Evolutionary conservation across 2,888 invertebrate species (phyloP).

Genomic region (Altica lythri): DNA sequence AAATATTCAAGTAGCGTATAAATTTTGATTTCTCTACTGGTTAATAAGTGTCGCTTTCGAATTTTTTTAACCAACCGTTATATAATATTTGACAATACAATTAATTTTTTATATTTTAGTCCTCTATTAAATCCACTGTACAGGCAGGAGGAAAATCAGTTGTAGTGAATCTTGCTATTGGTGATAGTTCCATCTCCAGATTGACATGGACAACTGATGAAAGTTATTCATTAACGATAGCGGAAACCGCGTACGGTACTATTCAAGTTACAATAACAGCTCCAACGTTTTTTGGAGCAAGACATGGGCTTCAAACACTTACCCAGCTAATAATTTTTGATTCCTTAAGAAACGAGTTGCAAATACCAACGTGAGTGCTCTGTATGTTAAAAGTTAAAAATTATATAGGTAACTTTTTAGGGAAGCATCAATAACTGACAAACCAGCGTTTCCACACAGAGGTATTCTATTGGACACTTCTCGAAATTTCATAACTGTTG

Average conservation of each 20-base stretch:
- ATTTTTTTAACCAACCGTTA: too few species aligned
- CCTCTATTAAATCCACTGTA: constrained; percentile 31
- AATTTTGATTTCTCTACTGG: too few species aligned
- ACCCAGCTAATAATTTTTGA: constrained; percentile 71
- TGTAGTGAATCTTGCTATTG: constrained; percentile 52
- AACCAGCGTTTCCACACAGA: constrained; percentile 84
- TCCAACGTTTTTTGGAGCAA: constrained; percentile 68
- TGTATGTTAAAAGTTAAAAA: not conserved
- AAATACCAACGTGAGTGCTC: constrained; percentile 59
- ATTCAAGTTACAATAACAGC: constrained; percentile 64
- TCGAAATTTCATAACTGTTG: constrained; percentile 80
- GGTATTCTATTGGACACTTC: constrained; percentile 79
- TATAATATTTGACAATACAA: not conserved
- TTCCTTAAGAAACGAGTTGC: constrained; percentile 64
- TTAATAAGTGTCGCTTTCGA: too few species aligned
- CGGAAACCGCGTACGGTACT: constrained; percentile 55
- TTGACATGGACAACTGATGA: constrained; percentile 65
- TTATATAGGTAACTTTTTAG: too few species aligned
- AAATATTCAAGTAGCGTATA: too few species aligned
- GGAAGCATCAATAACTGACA: constrained; percentile 70
- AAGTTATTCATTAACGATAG: constrained; percentile 60
- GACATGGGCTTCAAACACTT: constrained; percentile 71
- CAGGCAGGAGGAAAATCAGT: constrained; percentile 56
- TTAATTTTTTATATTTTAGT: constrained; percentile 13
- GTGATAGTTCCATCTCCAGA: constrained; percentile 34